These are phyloP conservation scores for Pseudotriccus pelzelni DNA, from an alignment of 2,797 vertebrate species.

Conservation along the genomic window DNA sequence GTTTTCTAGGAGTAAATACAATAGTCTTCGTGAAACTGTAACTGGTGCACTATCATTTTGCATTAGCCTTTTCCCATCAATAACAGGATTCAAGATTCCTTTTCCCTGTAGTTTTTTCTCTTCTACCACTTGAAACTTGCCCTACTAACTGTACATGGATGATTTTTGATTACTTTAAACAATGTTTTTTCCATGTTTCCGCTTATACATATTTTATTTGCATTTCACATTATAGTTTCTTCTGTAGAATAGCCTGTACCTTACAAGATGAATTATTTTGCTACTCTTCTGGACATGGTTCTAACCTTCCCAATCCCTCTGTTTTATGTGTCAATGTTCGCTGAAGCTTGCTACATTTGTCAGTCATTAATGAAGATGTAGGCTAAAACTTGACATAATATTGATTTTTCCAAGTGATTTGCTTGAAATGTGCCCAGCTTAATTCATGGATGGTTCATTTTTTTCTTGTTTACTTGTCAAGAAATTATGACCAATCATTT, in stretches of 20 bases:
- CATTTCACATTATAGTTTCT: background rate
- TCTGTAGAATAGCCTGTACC: background rate
- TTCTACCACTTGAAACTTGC: background rate
- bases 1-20: background rate
- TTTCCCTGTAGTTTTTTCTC: background rate
- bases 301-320: background rate
- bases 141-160: background rate
- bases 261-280: background rate
- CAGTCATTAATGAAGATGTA: background rate
- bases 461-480: slow-evolving; percentile 24
- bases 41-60: background rate
- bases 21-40: background rate
- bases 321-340: background rate
- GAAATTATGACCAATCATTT: background rate
- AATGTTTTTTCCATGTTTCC: background rate
- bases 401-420: background rate
- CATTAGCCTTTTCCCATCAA: background rate
- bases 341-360: background rate
- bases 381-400: slow-evolving; percentile 1
- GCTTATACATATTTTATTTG: background rate
- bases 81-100: background rate
- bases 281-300: background rate
- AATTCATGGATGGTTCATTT: background rate
- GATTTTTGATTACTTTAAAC: background rate
- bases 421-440: background rate